Evolutionary conservation across 2,113 vertebrate species (phyloP).

Genomic region (Machaerirhynchus nigripectus): DNA sequence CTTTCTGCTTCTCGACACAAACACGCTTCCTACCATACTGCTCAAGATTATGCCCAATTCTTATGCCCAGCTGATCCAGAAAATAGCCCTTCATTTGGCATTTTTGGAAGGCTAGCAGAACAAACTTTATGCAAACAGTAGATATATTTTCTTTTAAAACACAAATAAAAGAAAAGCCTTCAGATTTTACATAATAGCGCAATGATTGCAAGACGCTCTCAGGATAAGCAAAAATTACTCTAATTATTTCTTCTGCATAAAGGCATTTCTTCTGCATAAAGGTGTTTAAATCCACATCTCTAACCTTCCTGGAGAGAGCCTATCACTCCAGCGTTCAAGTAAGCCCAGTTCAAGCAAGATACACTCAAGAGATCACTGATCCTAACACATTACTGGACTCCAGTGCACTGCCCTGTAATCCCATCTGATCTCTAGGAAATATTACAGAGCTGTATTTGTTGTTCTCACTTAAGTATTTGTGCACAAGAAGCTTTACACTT

Average conservation of each 20-base stretch:
- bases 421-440: neutral
- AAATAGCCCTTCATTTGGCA: neutral
- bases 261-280: neutral
- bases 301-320: neutral
- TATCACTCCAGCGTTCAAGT: neutral
- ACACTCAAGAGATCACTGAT: neutral
- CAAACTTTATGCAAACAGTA: neutral
- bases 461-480: neutral
- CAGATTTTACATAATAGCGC: neutral
- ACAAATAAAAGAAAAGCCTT: neutral
- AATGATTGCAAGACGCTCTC: neutral
- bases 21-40: neutral
- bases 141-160: neutral
- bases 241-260: neutral
- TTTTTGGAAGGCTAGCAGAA: neutral
- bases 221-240: neutral
- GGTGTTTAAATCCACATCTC: neutral
- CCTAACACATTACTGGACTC: neutral
- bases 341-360: neutral
- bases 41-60: neutral
- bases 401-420: too few relatives aligned
- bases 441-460: neutral
- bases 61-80: neutral
- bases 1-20: neutral
- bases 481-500: neutral